A percentile compares a stretch with the other conserved stretches of the same genome.
Conservation (phyloP, 1,140 invertebrate genomes). For the Bursaphelenchus mucronatus region DNA sequence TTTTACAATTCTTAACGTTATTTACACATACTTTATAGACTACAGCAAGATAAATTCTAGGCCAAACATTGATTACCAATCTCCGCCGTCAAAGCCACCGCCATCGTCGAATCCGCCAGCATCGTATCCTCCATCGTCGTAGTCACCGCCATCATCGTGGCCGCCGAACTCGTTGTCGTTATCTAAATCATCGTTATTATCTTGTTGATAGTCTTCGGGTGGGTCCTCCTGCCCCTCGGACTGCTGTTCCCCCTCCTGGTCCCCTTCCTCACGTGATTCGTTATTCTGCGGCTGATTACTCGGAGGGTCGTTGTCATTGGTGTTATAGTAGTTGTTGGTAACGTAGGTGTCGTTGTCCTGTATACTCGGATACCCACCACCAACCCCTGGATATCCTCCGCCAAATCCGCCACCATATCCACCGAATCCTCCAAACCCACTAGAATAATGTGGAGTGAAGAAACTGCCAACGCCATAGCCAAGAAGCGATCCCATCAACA, state of each 20-base stretch:
- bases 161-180: conserved; percentile 20
- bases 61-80: conserved; percentile 28
- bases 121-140: conserved; percentile 38
- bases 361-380: conserved; percentile 31
- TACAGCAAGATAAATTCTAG: too few relatives aligned
- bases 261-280: neutral
- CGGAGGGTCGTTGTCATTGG: conserved; percentile 25
- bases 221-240: neutral
- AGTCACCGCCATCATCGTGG: conserved; percentile 20
- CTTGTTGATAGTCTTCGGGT: conserved; percentile 22
- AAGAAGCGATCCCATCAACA: conserved; percentile 32
- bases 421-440: conserved; percentile 21
- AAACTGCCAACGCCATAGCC: conserved; percentile 43
- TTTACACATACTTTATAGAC: too few relatives aligned
- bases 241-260: neutral
- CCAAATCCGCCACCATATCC: conserved; percentile 29
- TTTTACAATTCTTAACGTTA: too few relatives aligned
- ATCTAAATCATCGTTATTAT: conserved; percentile 13
- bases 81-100: conserved; percentile 43
- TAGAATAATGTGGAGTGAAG: conserved; percentile 37
- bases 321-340: conserved; percentile 47
- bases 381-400: conserved; percentile 21
- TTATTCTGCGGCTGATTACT: neutral
- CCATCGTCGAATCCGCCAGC: conserved; percentile 16
- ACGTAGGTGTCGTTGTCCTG: conserved; percentile 46